Evolutionary conservation across 2,797 vertebrate species (phyloP), one percentile per base, ranked within the genome.

Genomic region (Cryptoblepharus egeriae): DNA sequence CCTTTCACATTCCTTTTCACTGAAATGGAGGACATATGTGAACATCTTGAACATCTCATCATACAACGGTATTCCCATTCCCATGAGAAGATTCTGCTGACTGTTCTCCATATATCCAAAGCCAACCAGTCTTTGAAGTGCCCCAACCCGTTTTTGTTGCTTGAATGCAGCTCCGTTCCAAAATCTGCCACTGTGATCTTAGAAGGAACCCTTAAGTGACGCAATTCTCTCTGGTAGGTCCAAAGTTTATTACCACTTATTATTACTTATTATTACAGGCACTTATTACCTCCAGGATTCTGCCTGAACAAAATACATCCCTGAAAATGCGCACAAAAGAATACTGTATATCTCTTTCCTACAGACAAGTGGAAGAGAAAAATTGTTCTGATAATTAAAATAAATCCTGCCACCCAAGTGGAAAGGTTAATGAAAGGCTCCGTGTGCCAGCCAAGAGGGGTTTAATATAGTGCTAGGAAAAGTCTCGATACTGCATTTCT

Each of bases 401-500:
- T 71, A 32, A 70, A 60, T 70, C 30, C 60, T 39, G 74, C 49
- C 58, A 30, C 4, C 42, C 26, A 15, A 11, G 37, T 39, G 11
- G 72, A 78, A 61, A 55, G 28, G n/a, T 80, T 84, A 86, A 78
- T 65, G 74, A 68, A 70, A 71, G 61, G 61, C 20, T 75, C 65
- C 3, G 16, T 37, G 35, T 49, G 57, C 58, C 37, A 52, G 69
- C 49, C 79, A 89, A 85, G 42, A 85, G 65, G 83, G 63, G 75
- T 68, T 85, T 65, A 71, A 67, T 71, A 10, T 22, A 49, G 70
- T 64, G 10, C 60, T 55, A 18, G 76, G 79, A 74, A 57, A 84
- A 76, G 65, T 32, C 60, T 75, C 64, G 49, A 89, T 84, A 57
- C 74, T 75, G 55, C 26, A 49, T 87, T 90, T 81, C 90, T 65